Evolutionary conservation across 2,113 vertebrate genomes (phyloP).

Genomic region (Microtus ochrogaster): DNA sequence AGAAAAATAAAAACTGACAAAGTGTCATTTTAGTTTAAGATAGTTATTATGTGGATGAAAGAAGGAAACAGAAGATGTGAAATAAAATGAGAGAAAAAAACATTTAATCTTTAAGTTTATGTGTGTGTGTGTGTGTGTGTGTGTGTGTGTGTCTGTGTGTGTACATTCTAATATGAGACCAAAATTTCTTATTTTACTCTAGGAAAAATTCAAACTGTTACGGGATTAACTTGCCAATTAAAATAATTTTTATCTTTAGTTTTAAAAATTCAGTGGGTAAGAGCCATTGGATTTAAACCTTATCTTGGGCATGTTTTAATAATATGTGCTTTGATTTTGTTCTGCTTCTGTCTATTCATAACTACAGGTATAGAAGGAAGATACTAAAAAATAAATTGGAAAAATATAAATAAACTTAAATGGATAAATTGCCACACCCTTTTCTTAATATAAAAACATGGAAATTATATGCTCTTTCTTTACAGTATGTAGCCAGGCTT

Average conservation of each 20-base stretch:
- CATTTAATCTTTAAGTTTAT: background rate
- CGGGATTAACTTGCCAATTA: background rate
- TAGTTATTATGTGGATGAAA: background rate
- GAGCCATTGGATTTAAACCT: background rate
- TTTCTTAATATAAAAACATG: background rate
- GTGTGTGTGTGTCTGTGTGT: background rate
- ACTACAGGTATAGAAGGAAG: background rate
- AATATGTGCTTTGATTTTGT: constrained; percentile 3
- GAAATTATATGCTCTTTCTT: background rate
- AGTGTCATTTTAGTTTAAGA: constrained; percentile 50
- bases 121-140: background rate
- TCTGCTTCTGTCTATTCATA: background rate
- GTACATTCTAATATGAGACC: background rate
- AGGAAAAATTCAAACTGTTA: background rate
- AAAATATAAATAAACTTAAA: constrained; percentile 7
- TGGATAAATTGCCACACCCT: background rate
- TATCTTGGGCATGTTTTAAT: background rate
- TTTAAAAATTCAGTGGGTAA: background rate
- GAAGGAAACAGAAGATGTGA: background rate
- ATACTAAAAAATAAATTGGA: background rate
- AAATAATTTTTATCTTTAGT: constrained; percentile 1
- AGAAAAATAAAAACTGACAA: constrained; percentile 64
- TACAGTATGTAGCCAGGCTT: background rate
- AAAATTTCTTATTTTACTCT: background rate
- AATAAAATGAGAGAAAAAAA: background rate